A percentile compares a stretch with the other conserved stretches of the same genome.
Conservation (phyloP, 1,140 invertebrate species). For the Bombus huntii region DNA sequence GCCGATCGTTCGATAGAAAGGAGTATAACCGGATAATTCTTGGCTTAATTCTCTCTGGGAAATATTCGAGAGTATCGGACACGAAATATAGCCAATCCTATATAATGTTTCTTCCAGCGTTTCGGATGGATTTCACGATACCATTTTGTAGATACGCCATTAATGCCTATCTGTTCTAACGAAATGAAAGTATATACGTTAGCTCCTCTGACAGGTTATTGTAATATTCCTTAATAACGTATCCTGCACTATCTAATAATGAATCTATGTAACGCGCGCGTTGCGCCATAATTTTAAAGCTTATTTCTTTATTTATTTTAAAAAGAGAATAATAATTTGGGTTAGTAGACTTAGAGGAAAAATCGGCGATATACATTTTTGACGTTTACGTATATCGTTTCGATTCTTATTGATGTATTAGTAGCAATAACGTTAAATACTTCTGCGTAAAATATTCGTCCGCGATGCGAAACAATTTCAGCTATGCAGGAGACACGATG, state of each 20-base stretch:
- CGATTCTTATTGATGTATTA: neutral
- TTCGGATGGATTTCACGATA: neutral
- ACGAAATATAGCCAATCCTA: too few species aligned
- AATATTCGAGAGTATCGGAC: neutral
- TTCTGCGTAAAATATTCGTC: neutral
- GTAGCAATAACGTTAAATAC: neutral
- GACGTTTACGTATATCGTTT: neutral
- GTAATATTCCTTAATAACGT: too few species aligned
- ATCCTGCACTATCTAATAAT: too few species aligned
- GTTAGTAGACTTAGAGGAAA: too few species aligned
- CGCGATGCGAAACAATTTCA: neutral
- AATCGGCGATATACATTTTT: too few species aligned
- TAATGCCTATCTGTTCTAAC: neutral
- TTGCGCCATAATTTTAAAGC: too few species aligned
- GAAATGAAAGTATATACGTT: neutral
- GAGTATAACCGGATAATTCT: neutral
- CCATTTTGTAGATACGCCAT: too few species aligned
- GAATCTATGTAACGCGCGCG: too few species aligned
- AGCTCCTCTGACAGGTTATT: too few species aligned
- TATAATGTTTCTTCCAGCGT: neutral
- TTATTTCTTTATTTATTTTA: too few species aligned
- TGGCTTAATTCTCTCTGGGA: neutral
- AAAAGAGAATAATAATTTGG: too few species aligned
- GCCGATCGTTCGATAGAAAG: slow-evolving; percentile 19
- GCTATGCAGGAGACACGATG: neutral